Evolutionary conservation across 30 jellyfish, hydroid and myxozoan genomes (phyloP).

Genomic region (Chironex yamaguchii): DNA sequence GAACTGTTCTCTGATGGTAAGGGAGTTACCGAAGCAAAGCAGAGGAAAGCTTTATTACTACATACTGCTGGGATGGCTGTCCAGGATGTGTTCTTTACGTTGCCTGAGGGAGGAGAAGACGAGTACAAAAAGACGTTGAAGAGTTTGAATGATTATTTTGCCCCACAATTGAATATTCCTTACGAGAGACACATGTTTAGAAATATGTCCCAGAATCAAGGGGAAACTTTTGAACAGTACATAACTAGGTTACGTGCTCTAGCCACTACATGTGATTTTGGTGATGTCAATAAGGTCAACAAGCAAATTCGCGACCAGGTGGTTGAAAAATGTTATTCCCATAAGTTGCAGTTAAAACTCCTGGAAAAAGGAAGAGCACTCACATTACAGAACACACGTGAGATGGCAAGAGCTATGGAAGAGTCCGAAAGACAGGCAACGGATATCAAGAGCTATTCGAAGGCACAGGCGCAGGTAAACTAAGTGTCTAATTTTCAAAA

Average conservation of each 20-base stretch:
- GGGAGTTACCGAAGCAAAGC: conserved; percentile 41
- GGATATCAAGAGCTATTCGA: conserved; percentile 10
- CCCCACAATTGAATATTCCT: conserved; percentile 48
- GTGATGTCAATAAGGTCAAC: background rate
- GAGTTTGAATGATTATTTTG: conserved; percentile 19
- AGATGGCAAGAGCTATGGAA: conserved; percentile 54
- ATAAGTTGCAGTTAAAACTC: conserved; percentile 11
- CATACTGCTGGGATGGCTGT: conserved; percentile 57
- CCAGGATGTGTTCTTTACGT: background rate
- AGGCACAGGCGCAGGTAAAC: conserved; percentile 23
- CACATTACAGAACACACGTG: conserved; percentile 21
- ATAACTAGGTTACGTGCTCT: conserved; percentile 25
- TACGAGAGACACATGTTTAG: conserved; percentile 24
- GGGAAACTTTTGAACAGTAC: conserved; percentile 45
- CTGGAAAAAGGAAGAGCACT: conserved; percentile 35
- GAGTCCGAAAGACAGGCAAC: conserved; percentile 45
- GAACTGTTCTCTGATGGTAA: conserved; percentile 53
- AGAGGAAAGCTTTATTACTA: conserved; percentile 65
- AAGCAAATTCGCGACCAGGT: conserved; percentile 56
- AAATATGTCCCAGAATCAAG: background rate
- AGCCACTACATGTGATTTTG: conserved; percentile 62
- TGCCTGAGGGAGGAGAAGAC: too few species aligned
- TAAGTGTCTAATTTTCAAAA: conserved; percentile 20
- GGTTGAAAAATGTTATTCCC: conserved; percentile 43
- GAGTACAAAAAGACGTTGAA: background rate